A percentile compares a stretch with the other conserved stretches of the same genome.
Conservation (phyloP, 2,797 vertebrate species). For the Gymnoscopelus braueri region DNA sequence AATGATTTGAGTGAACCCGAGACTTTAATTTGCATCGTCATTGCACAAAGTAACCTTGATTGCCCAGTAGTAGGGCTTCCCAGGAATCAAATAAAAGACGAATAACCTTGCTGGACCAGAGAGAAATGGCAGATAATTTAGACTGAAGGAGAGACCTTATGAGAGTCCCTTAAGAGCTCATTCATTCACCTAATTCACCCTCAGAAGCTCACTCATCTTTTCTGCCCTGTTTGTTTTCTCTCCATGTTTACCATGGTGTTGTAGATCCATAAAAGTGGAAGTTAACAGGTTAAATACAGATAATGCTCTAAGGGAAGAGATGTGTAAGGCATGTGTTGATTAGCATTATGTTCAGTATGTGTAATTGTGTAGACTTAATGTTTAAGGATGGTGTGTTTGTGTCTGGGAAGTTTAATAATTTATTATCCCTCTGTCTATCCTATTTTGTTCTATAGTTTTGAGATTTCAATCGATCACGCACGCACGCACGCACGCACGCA, state of each 20-base stretch:
- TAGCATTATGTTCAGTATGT: conserved; percentile 37
- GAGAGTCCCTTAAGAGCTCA: too few species aligned
- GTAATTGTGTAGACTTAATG: background rate
- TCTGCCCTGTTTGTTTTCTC: background rate
- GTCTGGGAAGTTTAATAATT: too few species aligned
- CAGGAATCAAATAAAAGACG: conserved; percentile 25
- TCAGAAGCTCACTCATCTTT: background rate
- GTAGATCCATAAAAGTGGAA: conserved; percentile 36
- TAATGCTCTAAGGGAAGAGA: conserved; percentile 40
- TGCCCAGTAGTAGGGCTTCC: conserved; percentile 49
- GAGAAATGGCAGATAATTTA: conserved; percentile 32
- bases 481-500: too few species aligned
- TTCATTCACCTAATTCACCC: background rate
- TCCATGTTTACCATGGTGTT: conserved; percentile 25
- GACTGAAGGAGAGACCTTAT: conserved; percentile 3
- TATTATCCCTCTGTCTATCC: too few species aligned
- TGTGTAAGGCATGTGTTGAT: conserved; percentile 51
- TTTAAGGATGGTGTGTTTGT: conserved; percentile 3
- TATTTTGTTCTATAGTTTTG: too few species aligned
- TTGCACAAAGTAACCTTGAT: conserved; percentile 64
- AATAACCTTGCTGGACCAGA: conserved; percentile 43
- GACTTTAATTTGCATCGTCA: conserved; percentile 61
- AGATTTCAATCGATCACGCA: too few species aligned
- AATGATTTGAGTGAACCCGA: conserved; percentile 55
- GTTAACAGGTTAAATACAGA: conserved; percentile 44